Base-by-base conservation (phyloP, 2,797 vertebrate genomes). In the Anguilla anguilla region DNA sequence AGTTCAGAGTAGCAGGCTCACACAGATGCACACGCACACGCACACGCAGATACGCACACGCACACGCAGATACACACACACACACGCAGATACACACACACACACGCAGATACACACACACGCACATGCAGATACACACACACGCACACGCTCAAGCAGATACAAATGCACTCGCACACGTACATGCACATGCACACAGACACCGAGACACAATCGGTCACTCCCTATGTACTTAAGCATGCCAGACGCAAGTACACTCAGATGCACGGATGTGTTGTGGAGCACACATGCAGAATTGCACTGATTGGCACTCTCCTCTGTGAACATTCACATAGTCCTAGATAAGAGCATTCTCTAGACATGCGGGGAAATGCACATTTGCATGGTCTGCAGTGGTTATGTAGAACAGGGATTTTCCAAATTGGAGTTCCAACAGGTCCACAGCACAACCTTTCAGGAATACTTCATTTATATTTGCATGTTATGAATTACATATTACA, bases 1-100 rank as follows among this genome's bases (percentile, higher is more conserved):
- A 99, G 98, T 98, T 94, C 91, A 91, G 77, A 25, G 89, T 53
- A 53, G 84, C 35, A 59, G 28, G 31, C 59, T 31, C 43, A 61
- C 74, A 74, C 35, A 64, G n/a, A 53, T 67, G 74, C 39, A n/a
- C 57, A 15, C 64, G 17, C 61, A 25, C 17, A 39, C 43, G 74
- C 49, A 67, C 4, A 46, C 35, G 17, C 15, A 19, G 19, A 64
- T 51, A 46, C 74, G 49, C 55, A 59, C 9, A 87, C 17, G 59
- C 35, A 53, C 35, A 74, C 17, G 72, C 74, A 49, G 39, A 83
- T 51, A 43, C 22, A 82, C 19, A 4, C 74, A 61, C 74, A 55
- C 31, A 3, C 82, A 85, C 53, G n/a, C n/a, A 53, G 3, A 22
- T 51, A 84, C 22, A 13, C 28, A 57, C 53, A 28, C n/a, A 39